phyloP scores from a whole-genome alignment of 1,140 invertebrate species.

The Zaprionus vittiger region DNA sequence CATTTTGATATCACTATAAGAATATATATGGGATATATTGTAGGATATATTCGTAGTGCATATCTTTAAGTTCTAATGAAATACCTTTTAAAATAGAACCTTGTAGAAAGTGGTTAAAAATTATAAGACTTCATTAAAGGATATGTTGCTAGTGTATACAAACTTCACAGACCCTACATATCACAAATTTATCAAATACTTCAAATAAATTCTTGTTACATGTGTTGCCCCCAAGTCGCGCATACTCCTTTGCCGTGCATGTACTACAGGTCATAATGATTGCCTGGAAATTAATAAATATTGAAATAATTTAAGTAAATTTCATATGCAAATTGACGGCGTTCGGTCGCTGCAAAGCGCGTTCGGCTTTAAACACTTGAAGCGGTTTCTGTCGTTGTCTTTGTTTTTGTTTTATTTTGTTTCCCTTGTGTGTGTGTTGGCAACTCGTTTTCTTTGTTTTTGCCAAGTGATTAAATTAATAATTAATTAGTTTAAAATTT shows the following conservation, averaged over 20 bases:
- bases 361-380: constrained; percentile 77
- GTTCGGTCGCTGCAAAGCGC: constrained; percentile 60
- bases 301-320: constrained; percentile 78
- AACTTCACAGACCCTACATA: too few species aligned
- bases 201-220: background rate
- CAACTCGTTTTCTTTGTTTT: constrained; percentile 47
- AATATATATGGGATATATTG: too few species aligned
- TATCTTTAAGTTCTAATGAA: too few species aligned
- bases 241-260: background rate
- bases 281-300: constrained; percentile 77
- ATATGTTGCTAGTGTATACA: too few species aligned
- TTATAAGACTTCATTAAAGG: too few species aligned
- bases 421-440: constrained; percentile 8
- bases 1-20: too few species aligned
- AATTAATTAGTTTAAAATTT: constrained; percentile 84
- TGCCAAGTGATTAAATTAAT: constrained; percentile 83
- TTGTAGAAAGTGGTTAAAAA: too few species aligned
- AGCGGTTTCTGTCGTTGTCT: constrained; percentile 42
- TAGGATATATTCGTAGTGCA: too few species aligned
- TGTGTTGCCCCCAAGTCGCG: background rate
- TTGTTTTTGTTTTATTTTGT: constrained; percentile 51
- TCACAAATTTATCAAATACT: background rate
- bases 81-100: too few species aligned
- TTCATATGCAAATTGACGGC: constrained; percentile 69
- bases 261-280: constrained; percentile 41